Conservation (phyloP, 2,797 vertebrate genomes). For the Rhinatrema bivittatum region DNA sequence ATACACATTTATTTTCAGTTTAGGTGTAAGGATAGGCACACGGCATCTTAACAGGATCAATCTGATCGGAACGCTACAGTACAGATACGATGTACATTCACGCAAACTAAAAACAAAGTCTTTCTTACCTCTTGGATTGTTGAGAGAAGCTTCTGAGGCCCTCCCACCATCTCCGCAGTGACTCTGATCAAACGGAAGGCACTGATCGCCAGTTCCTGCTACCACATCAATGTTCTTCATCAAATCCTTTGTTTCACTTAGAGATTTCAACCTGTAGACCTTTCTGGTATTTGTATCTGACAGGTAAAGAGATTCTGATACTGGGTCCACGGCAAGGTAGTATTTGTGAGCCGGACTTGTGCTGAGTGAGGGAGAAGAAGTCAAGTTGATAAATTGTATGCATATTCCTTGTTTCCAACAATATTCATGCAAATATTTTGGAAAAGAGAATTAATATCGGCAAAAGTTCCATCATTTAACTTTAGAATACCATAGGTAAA, state of each 20-base stretch:
- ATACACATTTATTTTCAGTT: too few species aligned
- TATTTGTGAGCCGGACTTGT: constrained; percentile 96
- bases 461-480: too few species aligned
- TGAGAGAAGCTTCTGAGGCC: constrained; percentile 85
- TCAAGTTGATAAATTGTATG: constrained; percentile 17
- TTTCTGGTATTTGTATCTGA: constrained; percentile 93
- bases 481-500: too few species aligned
- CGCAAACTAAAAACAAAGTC: too few species aligned
- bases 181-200: constrained; percentile 89
- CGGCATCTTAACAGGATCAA: too few species aligned
- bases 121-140: constrained; percentile 86
- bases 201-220: constrained; percentile 94
- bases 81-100: too few species aligned
- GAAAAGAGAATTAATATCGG: too few species aligned
- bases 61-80: too few species aligned
- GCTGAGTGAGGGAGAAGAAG: constrained; percentile 54
- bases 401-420: neutral
- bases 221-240: constrained; percentile 87
- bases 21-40: too few species aligned
- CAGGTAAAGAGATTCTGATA: constrained; percentile 85
- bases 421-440: neutral
- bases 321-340: constrained; percentile 90
- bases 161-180: constrained; percentile 92
- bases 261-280: constrained; percentile 85
- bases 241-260: constrained; percentile 83